A percentile compares a stretch with the other conserved stretches of the same genome.
Evolutionary conservation across 2,888 invertebrate species (phyloP).

Genomic region (Steromphala cineraria): DNA sequence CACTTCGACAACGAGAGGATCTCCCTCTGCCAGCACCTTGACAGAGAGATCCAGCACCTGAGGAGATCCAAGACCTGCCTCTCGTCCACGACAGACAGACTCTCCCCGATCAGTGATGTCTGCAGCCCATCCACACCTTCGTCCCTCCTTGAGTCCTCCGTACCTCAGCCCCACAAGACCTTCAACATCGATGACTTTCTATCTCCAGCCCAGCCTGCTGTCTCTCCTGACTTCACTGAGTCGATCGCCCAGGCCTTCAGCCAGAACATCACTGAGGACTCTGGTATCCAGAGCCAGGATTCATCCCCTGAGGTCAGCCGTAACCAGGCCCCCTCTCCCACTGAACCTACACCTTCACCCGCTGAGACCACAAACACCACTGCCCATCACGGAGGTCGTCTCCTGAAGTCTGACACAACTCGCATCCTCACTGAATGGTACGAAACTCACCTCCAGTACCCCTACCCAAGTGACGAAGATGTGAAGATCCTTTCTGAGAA

Average conservation of each 20-base stretch:
- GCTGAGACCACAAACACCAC: background rate
- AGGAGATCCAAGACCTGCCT: background rate
- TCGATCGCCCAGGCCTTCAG: background rate
- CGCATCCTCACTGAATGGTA: constrained; percentile 60
- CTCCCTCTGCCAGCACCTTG: constrained; percentile 30
- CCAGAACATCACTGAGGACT: background rate
- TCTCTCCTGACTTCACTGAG: background rate
- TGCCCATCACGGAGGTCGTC: constrained; percentile 17
- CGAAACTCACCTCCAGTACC: constrained; percentile 58
- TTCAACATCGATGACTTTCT: constrained; percentile 10
- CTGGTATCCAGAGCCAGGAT: background rate
- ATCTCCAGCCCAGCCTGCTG: background rate
- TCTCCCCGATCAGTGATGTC: background rate
- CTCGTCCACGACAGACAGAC: background rate
- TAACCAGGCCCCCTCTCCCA: background rate
- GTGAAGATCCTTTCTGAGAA: constrained; percentile 49
- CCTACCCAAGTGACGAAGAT: constrained; percentile 64
- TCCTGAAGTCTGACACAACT: constrained; percentile 46
- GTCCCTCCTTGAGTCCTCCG: background rate
- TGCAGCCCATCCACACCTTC: background rate
- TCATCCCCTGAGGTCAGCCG: background rate
- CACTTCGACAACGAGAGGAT: constrained; percentile 53
- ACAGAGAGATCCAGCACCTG: constrained; percentile 2
- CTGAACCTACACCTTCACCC: background rate
- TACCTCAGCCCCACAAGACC: background rate